Evolutionary conservation across 2,888 invertebrate species (phyloP), one percentile per base, ranked within the genome.

Genomic region (Sphecodes monilicornis): DNA sequence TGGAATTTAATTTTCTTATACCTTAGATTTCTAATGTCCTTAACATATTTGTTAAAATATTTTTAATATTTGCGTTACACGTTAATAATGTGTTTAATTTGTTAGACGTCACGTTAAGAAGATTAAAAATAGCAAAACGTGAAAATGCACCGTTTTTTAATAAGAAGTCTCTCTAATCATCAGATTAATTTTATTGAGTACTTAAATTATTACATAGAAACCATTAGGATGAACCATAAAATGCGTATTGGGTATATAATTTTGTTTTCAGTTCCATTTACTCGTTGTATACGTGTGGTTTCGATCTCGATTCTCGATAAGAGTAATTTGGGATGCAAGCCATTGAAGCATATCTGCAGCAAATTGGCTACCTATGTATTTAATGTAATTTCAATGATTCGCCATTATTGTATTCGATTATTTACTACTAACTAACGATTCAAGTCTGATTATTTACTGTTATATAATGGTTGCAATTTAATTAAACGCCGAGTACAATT

Each of bases 301-400:
- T 32, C 64, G 64, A 64, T 64, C 32, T 29, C 64, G 32, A 3
- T 32, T 64, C 32, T 32, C 32, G 64, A 64, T 64, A 64, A 64
- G 32, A 32, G 64, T 64, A 64, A 64, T 64, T 64, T 32, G 16
- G 64, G 64, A 29, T 32, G 18, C 29, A 64, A 32, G 8, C 8
- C 16, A 64, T 18, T 64, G 32, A 18, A 32, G 64, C 32, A 64
- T 64, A 64, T 64, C 64, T 32, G 32, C 64, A 29, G 64, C 29
- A 64, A 64, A 64, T 64, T 64, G 32, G 32, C 32, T 64, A 32
- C 32, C 60, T 18, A 16, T 32, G 29, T 64, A 64, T 64, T 64
- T 64, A 32, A 64, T 64, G 29, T 29, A 64, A 64, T 64, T 64
- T 64, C 64, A 64, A 64, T 64, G 32, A 64, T 32, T 64, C 32